phyloP scores from a whole-genome alignment of 2,113 vertebrate genomes.

The Alethe diademata region DNA sequence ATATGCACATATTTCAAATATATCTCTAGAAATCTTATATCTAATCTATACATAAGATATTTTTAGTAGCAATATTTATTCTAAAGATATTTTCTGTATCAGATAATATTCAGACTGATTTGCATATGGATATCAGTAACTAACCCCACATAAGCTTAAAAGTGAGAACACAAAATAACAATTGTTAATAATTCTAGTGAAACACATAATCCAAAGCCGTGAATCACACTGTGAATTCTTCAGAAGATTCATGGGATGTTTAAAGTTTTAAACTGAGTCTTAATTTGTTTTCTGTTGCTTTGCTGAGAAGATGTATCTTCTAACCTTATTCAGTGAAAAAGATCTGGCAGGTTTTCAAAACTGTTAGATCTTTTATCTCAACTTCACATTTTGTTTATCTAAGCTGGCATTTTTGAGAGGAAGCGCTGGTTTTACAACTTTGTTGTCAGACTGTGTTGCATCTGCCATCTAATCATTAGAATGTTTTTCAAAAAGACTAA shows the following conservation, averaged over 20 bases:
- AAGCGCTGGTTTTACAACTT: not conserved
- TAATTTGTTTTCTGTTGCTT: not conserved
- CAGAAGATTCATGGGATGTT: not conserved
- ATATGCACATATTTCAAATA: not conserved
- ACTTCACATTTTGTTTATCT: not conserved
- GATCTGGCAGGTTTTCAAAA: not conserved
- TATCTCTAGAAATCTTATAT: not conserved
- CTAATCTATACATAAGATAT: not conserved
- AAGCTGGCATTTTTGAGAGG: not conserved
- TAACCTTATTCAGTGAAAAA: not conserved
- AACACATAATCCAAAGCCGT: not conserved
- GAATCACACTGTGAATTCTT: not conserved
- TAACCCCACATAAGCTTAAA: not conserved
- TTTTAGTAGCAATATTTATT: not conserved
- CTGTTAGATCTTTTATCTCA: not conserved
- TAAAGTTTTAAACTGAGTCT: not conserved
- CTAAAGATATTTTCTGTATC: not conserved
- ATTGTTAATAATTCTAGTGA: not conserved
- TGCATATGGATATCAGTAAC: not conserved
- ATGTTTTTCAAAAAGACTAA: not conserved
- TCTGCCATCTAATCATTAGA: not conserved
- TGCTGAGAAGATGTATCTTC: not conserved
- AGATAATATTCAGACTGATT: not conserved
- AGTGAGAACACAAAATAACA: not conserved
- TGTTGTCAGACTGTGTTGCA: not conserved